phyloP scores from a whole-genome alignment of 1,140 invertebrate genomes.

The Leptinotarsa defecta region DNA sequence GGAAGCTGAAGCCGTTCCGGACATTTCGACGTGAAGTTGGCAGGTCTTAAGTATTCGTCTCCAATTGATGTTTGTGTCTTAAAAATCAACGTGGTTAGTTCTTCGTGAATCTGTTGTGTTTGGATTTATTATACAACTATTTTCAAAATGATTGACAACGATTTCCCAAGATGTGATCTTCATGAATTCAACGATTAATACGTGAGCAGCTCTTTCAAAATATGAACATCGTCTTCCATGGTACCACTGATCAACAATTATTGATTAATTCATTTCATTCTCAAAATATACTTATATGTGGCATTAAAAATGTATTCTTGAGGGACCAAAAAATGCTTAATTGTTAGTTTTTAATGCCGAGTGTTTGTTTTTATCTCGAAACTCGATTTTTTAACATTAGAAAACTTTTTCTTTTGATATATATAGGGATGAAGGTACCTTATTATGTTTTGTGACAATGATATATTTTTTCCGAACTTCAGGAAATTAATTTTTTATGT shows the following conservation, averaged over 20 bases:
- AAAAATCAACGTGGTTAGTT: neutral
- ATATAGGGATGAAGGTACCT: too few relatives aligned
- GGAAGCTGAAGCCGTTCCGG: conserved; percentile 16
- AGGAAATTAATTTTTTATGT: too few relatives aligned
- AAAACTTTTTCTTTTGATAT: too few relatives aligned
- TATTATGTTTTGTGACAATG: too few relatives aligned
- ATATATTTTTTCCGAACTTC: too few relatives aligned
- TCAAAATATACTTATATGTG: too few relatives aligned
- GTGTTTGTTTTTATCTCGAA: too few relatives aligned
- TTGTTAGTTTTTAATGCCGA: too few relatives aligned
- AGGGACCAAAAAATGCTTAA: too few relatives aligned
- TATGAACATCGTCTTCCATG: neutral
- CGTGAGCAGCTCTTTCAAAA: neutral
- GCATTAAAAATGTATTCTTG: too few relatives aligned
- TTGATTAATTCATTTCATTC: neutral
- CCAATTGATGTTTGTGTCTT: conserved; percentile 4
- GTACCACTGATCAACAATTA: neutral
- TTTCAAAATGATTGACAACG: neutral
- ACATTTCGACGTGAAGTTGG: conserved; percentile 20
- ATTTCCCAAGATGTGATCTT: neutral
- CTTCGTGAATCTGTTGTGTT: neutral
- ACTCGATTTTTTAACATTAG: too few relatives aligned
- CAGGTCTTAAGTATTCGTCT: neutral
- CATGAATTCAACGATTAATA: neutral
- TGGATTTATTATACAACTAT: neutral